These are phyloP conservation scores for Brachypalpus laphriformis DNA, from an alignment of 2,888 invertebrate genomes.

Conservation along the genomic window DNA sequence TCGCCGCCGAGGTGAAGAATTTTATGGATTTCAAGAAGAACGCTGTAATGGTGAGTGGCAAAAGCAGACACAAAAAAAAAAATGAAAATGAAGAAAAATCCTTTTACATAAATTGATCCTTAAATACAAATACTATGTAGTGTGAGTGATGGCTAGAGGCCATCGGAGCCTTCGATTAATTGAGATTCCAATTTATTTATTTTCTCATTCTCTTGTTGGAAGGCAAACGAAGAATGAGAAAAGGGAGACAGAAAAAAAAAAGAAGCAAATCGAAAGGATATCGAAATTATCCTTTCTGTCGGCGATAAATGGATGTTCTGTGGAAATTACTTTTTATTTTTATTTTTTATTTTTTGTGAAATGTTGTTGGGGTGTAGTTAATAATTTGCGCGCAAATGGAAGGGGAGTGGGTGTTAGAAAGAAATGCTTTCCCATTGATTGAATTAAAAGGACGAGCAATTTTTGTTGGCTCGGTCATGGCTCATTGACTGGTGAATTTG, in stretches of 20 bases:
- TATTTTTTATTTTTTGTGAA: slow-evolving; percentile 13
- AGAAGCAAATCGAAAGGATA: slow-evolving; percentile 39
- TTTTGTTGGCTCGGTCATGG: slow-evolving; percentile 27
- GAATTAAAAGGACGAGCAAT: slow-evolving; percentile 31
- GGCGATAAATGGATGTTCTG: slow-evolving; percentile 32
- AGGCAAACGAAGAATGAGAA: background rate
- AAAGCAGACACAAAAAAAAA: background rate
- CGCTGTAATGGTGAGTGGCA: slow-evolving; percentile 91
- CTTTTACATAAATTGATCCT: slow-evolving; percentile 48
- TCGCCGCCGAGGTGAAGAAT: slow-evolving; percentile 95
- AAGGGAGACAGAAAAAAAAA: background rate
- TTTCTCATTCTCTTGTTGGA: slow-evolving; percentile 32
- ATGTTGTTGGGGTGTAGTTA: slow-evolving; percentile 24
- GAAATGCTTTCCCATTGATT: slow-evolving; percentile 33
- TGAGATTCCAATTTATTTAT: slow-evolving; percentile 68
- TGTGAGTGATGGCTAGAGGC: slow-evolving; percentile 10
- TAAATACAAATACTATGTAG: slow-evolving; percentile 39
- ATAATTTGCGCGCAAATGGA: slow-evolving; percentile 26
- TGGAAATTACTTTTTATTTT: slow-evolving; percentile 28
- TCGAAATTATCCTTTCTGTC: slow-evolving; percentile 57
- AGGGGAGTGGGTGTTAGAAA: background rate
- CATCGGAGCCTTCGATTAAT: slow-evolving; percentile 58
- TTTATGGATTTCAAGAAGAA: slow-evolving; percentile 97
- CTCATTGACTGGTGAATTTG: slow-evolving; percentile 56
- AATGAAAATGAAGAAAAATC: slow-evolving; percentile 12